A percentile compares a stretch with the other conserved stretches of the same genome.
Conservation (phyloP, 1,140 invertebrate species). For the Steinernema feltiae region DNA sequence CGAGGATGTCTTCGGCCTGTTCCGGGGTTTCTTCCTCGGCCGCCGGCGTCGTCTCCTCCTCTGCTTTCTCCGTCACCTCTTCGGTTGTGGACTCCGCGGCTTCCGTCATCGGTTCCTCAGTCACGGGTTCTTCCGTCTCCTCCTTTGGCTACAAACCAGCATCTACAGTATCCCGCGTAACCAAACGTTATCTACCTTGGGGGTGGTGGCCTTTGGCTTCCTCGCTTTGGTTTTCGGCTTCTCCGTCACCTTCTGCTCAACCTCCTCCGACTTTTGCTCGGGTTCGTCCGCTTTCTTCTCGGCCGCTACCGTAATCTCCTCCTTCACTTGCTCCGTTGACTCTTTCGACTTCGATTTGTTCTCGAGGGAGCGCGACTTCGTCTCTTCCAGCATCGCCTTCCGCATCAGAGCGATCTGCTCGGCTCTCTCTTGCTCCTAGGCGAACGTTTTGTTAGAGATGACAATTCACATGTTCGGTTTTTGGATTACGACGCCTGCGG, state of each 20-base stretch:
- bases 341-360: background rate
- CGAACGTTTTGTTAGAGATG: background rate
- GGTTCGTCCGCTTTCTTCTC: background rate
- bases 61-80: background rate
- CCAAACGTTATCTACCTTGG: background rate
- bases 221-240: background rate
- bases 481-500: no score
- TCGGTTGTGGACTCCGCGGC: background rate
- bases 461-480: no score
- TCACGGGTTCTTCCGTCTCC: background rate
- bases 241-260: background rate
- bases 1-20: background rate
- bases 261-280: background rate
- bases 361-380: background rate
- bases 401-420: background rate
- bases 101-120: background rate
- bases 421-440: background rate
- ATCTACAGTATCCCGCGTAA: background rate
- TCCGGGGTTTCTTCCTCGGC: background rate
- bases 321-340: background rate
- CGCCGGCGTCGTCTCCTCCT: background rate
- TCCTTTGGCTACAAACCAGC: background rate
- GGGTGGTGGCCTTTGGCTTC: background rate
- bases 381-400: background rate
- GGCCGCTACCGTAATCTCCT: background rate